These are phyloP conservation scores for Eupithecia subfuscata DNA, from an alignment of 2,888 invertebrate species.

Conservation along the genomic window DNA sequence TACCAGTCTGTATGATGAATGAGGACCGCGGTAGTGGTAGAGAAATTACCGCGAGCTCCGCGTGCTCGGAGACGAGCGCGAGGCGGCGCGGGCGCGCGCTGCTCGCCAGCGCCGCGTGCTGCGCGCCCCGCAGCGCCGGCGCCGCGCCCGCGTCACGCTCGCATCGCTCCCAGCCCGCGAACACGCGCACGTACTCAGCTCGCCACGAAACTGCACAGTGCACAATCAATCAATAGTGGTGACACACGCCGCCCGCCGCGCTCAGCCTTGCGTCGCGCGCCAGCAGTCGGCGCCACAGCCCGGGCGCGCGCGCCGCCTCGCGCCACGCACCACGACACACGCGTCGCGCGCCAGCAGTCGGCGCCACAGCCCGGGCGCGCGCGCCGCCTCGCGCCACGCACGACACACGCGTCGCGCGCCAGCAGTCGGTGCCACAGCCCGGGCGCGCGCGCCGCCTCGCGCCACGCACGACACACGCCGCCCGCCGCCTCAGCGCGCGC, in stretches of 20 bases:
- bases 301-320: conserved; percentile 54
- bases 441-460: too few species aligned
- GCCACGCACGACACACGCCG: too few species aligned
- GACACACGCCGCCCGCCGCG: conserved; percentile 11
- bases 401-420: too few species aligned
- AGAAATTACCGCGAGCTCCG: conserved; percentile 33
- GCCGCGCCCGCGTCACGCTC: conserved; percentile 31
- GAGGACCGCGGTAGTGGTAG: not conserved
- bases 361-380: too few species aligned
- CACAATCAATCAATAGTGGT: not conserved
- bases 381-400: too few species aligned
- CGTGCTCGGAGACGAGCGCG: conserved; percentile 40
- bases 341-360: conserved; percentile 59
- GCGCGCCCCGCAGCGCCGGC: conserved; percentile 32
- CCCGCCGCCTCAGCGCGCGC: too few species aligned
- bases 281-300: conserved; percentile 63
- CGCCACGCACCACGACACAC: too few species aligned
- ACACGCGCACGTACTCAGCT: conserved; percentile 52
- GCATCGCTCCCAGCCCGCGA: conserved; percentile 35
- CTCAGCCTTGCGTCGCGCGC: conserved; percentile 31
- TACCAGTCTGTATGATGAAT: too few species aligned
- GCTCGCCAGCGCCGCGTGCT: conserved; percentile 36
- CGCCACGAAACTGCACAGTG: conserved; percentile 54
- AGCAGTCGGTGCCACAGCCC: too few species aligned
- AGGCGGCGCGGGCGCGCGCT: conserved; percentile 27